Conservation (phyloP, 1,140 invertebrate species). For the Eufriesea mexicana region DNA sequence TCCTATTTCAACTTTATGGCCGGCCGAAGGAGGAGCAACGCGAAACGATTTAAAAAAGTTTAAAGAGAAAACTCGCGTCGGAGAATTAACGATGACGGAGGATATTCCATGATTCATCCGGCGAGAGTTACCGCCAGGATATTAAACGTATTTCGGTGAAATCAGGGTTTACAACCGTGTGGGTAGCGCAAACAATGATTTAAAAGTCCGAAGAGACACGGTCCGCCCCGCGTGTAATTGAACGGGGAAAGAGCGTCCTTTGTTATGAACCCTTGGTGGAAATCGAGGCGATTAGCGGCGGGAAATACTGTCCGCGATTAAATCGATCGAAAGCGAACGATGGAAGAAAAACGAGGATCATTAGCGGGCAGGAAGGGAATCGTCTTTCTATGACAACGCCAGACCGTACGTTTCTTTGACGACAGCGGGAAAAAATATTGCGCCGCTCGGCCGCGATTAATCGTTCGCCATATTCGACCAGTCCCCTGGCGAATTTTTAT, state of each 20-base stretch:
- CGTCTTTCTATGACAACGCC: slow-evolving; percentile 35
- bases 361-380: slow-evolving; percentile 12
- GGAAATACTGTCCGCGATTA: slow-evolving; percentile 22
- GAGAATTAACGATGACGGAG: background rate
- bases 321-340: slow-evolving; percentile 14
- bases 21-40: background rate
- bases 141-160: slow-evolving; percentile 6
- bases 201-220: background rate
- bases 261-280: background rate
- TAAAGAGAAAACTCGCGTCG: background rate
- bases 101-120: background rate
- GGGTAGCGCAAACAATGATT: background rate
- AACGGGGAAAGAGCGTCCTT: background rate
- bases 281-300: slow-evolving; percentile 15
- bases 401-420: slow-evolving; percentile 31
- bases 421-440: background rate
- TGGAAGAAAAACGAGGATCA: slow-evolving; percentile 24
- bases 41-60: background rate
- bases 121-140: background rate
- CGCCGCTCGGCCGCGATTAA: background rate
- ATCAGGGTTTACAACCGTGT: background rate
- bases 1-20: slow-evolving; percentile 4
- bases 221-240: background rate
- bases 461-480: background rate
- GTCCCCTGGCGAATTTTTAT: background rate